Evolutionary conservation across 1,140 invertebrate species (phyloP).

Genomic region (Drosophila oshimai): DNA sequence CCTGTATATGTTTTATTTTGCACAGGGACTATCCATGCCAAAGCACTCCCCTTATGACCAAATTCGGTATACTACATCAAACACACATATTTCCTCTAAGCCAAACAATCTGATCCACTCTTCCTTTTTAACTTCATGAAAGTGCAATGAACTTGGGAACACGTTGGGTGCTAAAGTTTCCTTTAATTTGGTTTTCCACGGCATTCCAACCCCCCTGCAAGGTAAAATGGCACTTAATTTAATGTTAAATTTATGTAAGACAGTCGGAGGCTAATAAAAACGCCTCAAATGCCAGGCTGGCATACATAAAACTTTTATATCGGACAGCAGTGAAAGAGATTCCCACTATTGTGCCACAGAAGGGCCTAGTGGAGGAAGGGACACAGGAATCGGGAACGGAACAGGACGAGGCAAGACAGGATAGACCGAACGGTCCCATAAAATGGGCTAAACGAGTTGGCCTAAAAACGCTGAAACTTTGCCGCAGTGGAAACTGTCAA

Average conservation of each 20-base stretch:
- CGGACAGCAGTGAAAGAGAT: conserved; percentile 19
- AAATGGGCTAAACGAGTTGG: conserved; percentile 74
- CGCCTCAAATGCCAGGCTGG: conserved; percentile 46
- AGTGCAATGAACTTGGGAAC: conserved; percentile 72
- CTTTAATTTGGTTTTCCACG: conserved; percentile 24
- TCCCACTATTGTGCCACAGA: conserved; percentile 39
- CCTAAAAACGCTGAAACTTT: conserved; percentile 71
- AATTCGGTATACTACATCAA: neutral
- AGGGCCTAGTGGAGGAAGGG: conserved; percentile 1
- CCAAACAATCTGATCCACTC: neutral
- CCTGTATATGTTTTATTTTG: no score
- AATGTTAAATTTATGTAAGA: conserved; percentile 77
- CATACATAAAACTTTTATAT: conserved; percentile 35
- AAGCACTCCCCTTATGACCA: neutral
- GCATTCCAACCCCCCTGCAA: conserved; percentile 33
- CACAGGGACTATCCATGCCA: no score
- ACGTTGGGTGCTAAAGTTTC: conserved; percentile 5
- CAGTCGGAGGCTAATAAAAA: conserved; percentile 69
- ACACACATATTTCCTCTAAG: neutral
- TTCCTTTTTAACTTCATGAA: conserved; percentile 42
- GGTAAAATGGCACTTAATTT: conserved; percentile 72
- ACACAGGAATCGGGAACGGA: neutral
- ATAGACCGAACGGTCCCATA: conserved; percentile 11
- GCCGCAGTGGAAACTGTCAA: conserved; percentile 66
- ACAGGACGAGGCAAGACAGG: neutral